Percentiles rank a stretch among this genome's conserved stretches.
Conservation (phyloP, 1,140 invertebrate genomes). For the Cydia strobilella region DNA sequence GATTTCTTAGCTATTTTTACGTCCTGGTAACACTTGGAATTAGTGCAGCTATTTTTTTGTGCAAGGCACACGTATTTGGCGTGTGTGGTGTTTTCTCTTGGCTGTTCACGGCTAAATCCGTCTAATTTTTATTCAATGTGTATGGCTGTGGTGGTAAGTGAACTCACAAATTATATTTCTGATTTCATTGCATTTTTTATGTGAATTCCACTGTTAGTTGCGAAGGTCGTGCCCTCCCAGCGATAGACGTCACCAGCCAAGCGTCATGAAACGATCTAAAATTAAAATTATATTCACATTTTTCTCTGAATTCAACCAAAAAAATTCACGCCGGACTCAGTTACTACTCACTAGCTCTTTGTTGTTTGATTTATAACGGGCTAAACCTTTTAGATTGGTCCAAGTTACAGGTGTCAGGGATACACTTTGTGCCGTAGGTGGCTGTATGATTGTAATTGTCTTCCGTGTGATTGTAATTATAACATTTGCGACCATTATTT, state of each 20-base stretch:
- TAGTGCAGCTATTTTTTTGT: constrained; percentile 66
- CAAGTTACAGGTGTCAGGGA: not conserved
- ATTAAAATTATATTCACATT: constrained; percentile 41
- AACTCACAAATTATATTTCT: constrained; percentile 35
- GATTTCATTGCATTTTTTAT: not conserved
- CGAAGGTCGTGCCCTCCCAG: constrained; percentile 60
- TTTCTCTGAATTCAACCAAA: constrained; percentile 4
- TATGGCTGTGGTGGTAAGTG: constrained; percentile 80
- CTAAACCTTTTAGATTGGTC: not conserved
- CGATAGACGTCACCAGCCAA: constrained; percentile 55
- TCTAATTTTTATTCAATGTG: constrained; percentile 81
- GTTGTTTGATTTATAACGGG: not conserved
- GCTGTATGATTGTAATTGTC: not conserved
- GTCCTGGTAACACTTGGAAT: constrained; percentile 46
- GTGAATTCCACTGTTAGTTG: constrained; percentile 18
- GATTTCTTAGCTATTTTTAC: constrained; percentile 11
- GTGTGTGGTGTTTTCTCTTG: constrained; percentile 71
- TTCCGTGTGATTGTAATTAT: not conserved
- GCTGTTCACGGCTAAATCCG: constrained; percentile 78
- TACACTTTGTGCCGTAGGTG: not conserved
- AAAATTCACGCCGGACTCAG: not conserved
- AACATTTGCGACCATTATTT: not conserved
- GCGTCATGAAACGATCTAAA: constrained; percentile 60
- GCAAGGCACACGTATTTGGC: constrained; percentile 72
- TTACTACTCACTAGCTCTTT: not conserved